A percentile compares a stretch with the other conserved stretches of the same genome.
Evolutionary conservation across 2,113 vertebrate genomes (phyloP).

Genomic region (Dipodomys stephensi): DNA sequence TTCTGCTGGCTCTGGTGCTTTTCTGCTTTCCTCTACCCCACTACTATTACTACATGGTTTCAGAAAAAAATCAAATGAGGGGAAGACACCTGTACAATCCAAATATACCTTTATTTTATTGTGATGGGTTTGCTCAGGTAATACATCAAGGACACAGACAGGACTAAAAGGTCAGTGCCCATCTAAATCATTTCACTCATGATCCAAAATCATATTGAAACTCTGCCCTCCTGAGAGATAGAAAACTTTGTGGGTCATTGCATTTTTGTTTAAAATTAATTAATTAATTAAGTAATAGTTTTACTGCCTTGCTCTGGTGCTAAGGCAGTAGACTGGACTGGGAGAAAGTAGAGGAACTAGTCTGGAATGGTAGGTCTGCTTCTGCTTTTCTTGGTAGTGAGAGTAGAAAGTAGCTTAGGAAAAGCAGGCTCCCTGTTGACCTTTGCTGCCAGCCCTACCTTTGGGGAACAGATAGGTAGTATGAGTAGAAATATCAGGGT

Average conservation of each 20-base stretch:
- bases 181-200: constrained; percentile 32
- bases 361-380: background rate
- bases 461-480: rapidly evolving
- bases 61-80: background rate
- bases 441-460: background rate
- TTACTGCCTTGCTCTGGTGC: background rate
- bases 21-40: background rate
- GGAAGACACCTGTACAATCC: background rate
- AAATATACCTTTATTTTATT: background rate
- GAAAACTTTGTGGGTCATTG: constrained; percentile 17
- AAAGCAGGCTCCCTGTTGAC: background rate
- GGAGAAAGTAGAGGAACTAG: background rate
- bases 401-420: background rate
- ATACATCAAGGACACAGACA: background rate
- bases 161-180: constrained; percentile 14
- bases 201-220: constrained; percentile 22
- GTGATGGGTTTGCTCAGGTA: background rate
- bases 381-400: background rate
- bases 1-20: background rate
- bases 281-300: background rate
- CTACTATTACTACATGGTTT: background rate
- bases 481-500: background rate
- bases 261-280: constrained; percentile 53
- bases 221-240: constrained; percentile 11
- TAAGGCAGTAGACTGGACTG: background rate